Evolutionary conservation across 2,113 vertebrate genomes (phyloP).

Genomic region (Tor tambroides): DNA sequence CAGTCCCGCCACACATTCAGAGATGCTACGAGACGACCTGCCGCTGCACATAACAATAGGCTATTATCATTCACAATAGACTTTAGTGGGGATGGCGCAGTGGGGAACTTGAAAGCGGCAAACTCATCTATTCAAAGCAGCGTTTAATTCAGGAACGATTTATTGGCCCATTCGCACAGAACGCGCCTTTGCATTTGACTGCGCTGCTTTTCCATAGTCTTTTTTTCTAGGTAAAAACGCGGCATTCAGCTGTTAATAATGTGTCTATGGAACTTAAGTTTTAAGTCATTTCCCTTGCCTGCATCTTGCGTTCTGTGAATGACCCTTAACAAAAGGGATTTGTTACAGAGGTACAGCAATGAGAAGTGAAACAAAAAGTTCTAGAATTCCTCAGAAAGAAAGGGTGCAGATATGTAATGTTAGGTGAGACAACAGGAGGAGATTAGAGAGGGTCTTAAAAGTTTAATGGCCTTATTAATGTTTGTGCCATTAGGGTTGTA

Average conservation of each 20-base stretch:
- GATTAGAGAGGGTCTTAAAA: background rate
- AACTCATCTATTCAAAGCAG: background rate
- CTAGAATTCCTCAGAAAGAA: background rate
- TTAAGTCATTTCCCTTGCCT: background rate
- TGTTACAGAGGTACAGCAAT: background rate
- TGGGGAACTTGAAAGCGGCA: background rate
- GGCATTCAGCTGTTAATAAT: background rate
- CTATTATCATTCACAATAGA: background rate
- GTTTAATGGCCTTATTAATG: background rate
- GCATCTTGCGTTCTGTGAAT: background rate
- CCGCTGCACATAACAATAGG: slow-evolving; percentile 1
- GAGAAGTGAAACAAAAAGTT: background rate
- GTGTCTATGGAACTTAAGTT: background rate
- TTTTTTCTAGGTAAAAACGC: background rate
- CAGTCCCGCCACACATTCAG: background rate
- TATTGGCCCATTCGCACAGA: background rate
- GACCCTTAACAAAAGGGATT: background rate
- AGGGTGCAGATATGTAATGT: background rate
- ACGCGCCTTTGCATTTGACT: background rate
- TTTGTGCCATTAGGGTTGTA: background rate
- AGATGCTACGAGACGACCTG: background rate
- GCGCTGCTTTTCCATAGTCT: background rate
- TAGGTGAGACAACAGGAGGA: background rate
- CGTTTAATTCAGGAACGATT: background rate
- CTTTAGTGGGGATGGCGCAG: background rate